Percentiles rank a stretch among this genome's conserved stretches.
phyloP scores from a whole-genome alignment of 1,140 invertebrate genomes.

The Macrobrachium rosenbergii region DNA sequence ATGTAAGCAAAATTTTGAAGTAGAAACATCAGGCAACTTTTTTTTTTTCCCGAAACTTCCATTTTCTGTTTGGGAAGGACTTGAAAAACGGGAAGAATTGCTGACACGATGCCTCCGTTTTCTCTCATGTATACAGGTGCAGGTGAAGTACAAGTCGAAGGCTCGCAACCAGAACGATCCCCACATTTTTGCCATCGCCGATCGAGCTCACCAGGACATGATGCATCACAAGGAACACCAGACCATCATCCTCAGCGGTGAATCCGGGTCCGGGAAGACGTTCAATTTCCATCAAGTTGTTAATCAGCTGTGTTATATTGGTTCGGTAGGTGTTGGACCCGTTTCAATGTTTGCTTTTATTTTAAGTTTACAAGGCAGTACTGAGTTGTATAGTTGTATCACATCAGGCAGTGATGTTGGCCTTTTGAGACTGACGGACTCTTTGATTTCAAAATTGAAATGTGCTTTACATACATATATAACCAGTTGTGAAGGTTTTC shows the following conservation, averaged over 20 bases:
- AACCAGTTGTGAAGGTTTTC: too few relatives aligned
- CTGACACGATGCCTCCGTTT: neutral
- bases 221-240: constrained; percentile 86
- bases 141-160: constrained; percentile 85
- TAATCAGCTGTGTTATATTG: constrained; percentile 81
- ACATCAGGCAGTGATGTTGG: too few relatives aligned
- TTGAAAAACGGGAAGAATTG: too few relatives aligned
- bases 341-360: neutral
- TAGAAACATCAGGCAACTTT: too few relatives aligned
- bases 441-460: too few relatives aligned
- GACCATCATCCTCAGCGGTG: constrained; percentile 85
- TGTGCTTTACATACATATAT: too few relatives aligned
- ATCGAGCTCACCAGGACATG: constrained; percentile 87
- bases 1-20: too few relatives aligned
- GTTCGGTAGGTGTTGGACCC: constrained; percentile 57
- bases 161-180: constrained; percentile 90
- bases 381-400: too few relatives aligned
- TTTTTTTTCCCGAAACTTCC: too few relatives aligned
- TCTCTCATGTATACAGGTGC: constrained; percentile 76
- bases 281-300: constrained; percentile 81
- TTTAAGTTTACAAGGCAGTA: too few relatives aligned
- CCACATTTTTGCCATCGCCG: constrained; percentile 90
- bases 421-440: too few relatives aligned
- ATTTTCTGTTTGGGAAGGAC: too few relatives aligned
- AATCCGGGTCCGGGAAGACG: constrained; percentile 88